A percentile compares a stretch with the other conserved stretches of the same genome.
Evolutionary conservation across 2,113 vertebrate genomes (phyloP).

Genomic region (Erythrocebus patas): DNA sequence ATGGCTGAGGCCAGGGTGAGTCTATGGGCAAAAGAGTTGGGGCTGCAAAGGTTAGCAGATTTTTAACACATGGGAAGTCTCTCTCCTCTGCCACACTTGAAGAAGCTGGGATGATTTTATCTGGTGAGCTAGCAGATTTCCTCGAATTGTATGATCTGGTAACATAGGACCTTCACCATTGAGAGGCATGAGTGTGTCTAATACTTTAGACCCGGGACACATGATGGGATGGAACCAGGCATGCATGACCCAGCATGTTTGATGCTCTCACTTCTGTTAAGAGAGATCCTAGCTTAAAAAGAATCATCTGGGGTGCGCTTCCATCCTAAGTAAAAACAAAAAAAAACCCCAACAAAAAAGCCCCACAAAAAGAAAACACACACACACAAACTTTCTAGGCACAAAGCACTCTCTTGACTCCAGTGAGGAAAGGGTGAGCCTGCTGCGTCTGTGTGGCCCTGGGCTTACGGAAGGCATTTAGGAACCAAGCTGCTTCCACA

Average conservation of each 20-base stretch:
- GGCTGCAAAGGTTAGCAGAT: not conserved
- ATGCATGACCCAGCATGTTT: not conserved
- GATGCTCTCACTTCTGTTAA: not conserved
- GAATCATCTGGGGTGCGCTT: not conserved
- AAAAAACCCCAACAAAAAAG: too few species aligned
- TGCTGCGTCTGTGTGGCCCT: not conserved
- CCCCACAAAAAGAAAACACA: too few species aligned
- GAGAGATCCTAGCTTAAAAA: not conserved
- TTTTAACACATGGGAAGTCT: not conserved
- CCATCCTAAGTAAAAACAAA: not conserved
- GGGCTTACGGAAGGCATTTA: slow-evolving; percentile 62
- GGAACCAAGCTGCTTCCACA: not conserved
- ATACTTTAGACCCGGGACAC: not conserved
- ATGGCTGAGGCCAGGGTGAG: not conserved
- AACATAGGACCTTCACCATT: not conserved
- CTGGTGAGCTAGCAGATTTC: not conserved
- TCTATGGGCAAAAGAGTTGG: not conserved
- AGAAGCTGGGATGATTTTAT: not conserved
- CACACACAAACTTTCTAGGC: not conserved
- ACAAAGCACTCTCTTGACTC: not conserved
- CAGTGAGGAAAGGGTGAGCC: not conserved
- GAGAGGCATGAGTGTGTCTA: not conserved
- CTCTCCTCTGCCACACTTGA: not conserved
- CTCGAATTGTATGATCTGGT: not conserved
- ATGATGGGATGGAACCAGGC: accelerated